phyloP scores from a whole-genome alignment of 2,113 vertebrate species.

The Seriola rivoliana region DNA sequence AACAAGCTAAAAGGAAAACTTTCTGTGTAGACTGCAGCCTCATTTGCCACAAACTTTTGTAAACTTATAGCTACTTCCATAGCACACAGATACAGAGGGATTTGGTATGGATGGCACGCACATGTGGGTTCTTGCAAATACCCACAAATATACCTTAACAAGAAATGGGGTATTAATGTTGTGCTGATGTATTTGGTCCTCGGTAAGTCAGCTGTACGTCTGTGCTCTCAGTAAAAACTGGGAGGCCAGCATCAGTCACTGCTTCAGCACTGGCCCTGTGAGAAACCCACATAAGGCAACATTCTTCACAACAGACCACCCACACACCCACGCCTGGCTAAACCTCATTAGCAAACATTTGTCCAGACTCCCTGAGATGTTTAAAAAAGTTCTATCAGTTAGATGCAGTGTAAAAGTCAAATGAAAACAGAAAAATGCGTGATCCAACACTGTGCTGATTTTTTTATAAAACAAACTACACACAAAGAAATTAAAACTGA shows the following conservation, averaged over 20 bases:
- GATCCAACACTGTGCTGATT: background rate
- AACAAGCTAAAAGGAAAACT: too few species aligned
- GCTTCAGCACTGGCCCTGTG: conserved; percentile 31
- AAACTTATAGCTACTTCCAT: background rate
- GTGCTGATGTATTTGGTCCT: conserved; percentile 52
- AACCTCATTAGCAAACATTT: conserved; percentile 62
- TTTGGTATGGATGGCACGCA: conserved; percentile 10
- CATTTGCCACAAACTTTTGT: too few species aligned
- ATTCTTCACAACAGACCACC: conserved; percentile 62
- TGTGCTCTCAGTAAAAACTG: conserved; percentile 54
- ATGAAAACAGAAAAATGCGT: background rate
- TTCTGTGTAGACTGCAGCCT: too few species aligned
- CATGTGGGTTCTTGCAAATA: background rate
- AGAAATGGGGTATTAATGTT: conserved; percentile 36
- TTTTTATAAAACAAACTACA: background rate
- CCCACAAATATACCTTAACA: conserved; percentile 22
- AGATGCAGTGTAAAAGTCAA: background rate
- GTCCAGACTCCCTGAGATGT: conserved; percentile 47
- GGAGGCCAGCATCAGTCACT: conserved; percentile 50
- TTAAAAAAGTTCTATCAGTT: conserved; percentile 35
- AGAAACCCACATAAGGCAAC: conserved; percentile 61
- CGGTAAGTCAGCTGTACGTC: conserved; percentile 57
- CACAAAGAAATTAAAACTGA: background rate
- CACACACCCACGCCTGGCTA: conserved; percentile 36
- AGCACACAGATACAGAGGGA: conserved; percentile 17